Evolutionary conservation across 64 coral and sea anemone genomes (phyloP).

Genomic region (Porites australiensis): DNA sequence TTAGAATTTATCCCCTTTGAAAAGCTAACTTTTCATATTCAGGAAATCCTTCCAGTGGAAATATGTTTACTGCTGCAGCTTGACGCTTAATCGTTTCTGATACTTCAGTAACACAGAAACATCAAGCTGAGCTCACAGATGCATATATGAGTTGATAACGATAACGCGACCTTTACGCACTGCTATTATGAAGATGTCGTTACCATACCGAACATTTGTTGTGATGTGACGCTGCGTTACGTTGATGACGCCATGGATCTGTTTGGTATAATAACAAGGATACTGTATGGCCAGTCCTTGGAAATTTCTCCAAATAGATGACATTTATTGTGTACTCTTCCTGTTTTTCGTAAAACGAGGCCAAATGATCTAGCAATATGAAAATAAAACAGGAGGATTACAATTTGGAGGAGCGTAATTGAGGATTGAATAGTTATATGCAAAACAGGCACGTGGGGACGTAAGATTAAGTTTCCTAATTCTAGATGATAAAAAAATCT

Average conservation of each 20-base stretch:
- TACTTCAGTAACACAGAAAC: too few species aligned
- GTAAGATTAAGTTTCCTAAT: too few species aligned
- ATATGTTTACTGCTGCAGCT: too few species aligned
- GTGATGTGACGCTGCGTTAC: conserved; percentile 6
- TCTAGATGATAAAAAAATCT: background rate
- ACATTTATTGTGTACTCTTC: conserved; percentile 87
- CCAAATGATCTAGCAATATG: conserved; percentile 77
- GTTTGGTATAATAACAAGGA: conserved; percentile 81
- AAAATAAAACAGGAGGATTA: background rate
- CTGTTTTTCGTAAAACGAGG: conserved; percentile 82
- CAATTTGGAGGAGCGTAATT: too few species aligned
- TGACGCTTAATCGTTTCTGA: too few species aligned
- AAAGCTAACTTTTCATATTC: too few species aligned
- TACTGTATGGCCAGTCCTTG: conserved; percentile 69
- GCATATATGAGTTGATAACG: background rate
- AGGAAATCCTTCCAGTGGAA: too few species aligned
- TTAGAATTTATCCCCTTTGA: too few species aligned
- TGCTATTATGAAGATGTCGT: background rate
- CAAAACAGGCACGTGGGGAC: too few species aligned
- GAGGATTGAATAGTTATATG: too few species aligned
- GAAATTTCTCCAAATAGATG: conserved; percentile 92
- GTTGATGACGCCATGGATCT: conserved; percentile 74
- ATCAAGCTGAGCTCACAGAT: too few species aligned
- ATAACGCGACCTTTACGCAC: background rate
- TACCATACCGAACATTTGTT: background rate